A percentile compares a stretch with the other conserved stretches of the same genome.
These are phyloP conservation scores for Dryoscopus gambensis DNA, from an alignment of 2,113 vertebrate genomes.

Conservation along the genomic window DNA sequence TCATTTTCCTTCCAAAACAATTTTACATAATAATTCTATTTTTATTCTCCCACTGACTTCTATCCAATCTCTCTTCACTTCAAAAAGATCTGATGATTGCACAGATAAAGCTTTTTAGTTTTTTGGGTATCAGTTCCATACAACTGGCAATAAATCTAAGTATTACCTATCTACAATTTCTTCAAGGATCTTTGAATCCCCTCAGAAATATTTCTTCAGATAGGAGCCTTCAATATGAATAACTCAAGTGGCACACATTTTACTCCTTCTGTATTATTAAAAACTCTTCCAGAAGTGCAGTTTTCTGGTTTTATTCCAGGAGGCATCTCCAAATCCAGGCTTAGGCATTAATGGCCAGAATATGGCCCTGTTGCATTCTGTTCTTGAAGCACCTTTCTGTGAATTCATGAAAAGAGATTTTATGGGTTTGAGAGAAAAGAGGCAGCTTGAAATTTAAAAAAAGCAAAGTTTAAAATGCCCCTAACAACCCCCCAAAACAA, in stretches of 20 bases:
- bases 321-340: background rate
- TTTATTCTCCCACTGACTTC: background rate
- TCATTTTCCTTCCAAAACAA: conserved; percentile 2
- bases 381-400: background rate
- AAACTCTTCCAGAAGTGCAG: background rate
- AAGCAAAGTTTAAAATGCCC: too few relatives aligned
- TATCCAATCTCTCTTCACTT: background rate
- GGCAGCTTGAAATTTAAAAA: background rate
- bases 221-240: accelerated
- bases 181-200: background rate
- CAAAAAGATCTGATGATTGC: background rate
- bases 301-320: background rate
- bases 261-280: background rate
- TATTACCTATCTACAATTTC: background rate
- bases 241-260: background rate
- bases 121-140: background rate
- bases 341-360: background rate
- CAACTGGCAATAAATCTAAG: background rate
- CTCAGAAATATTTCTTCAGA: background rate
- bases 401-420: background rate
- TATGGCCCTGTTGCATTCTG: background rate
- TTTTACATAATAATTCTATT: conserved; percentile 26
- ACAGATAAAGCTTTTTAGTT: background rate
- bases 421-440: background rate
- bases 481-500: background rate